These are phyloP conservation scores for Cichladusa arquata DNA, from an alignment of 2,113 vertebrate genomes.

Conservation along the genomic window DNA sequence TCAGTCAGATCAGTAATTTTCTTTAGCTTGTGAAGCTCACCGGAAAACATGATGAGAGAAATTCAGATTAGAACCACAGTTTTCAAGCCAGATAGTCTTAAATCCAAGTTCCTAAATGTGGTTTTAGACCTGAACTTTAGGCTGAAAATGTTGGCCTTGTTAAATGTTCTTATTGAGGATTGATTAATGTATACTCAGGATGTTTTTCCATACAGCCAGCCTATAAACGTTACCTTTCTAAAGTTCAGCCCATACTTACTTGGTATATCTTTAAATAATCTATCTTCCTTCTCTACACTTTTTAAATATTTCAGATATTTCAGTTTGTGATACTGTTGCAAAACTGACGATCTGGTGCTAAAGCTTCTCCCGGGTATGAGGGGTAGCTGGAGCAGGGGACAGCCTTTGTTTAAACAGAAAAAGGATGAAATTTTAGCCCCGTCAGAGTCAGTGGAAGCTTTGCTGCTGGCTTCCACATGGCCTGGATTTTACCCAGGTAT, in stretches of 20 bases:
- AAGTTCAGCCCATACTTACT: conserved; percentile 37
- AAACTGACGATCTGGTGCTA: neutral
- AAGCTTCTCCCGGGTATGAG: neutral
- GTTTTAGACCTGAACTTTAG: neutral
- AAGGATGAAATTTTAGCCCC: neutral
- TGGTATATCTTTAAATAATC: conserved; percentile 12
- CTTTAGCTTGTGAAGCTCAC: neutral
- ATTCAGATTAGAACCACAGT: neutral
- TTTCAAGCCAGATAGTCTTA: neutral
- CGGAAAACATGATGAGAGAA: neutral
- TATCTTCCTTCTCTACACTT: neutral
- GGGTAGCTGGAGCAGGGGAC: neutral
- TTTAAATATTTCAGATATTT: conserved; percentile 12
- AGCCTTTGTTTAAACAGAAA: neutral
- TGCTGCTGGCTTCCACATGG: neutral
- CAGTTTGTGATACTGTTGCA: neutral
- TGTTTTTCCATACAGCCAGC: conserved; percentile 33
- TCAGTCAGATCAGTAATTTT: neutral
- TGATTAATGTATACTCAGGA: conserved; percentile 52
- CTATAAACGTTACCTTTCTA: conserved; percentile 20
- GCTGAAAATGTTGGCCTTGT: neutral
- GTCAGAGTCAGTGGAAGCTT: neutral
- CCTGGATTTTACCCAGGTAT: conserved; percentile 2
- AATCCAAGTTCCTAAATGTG: neutral
- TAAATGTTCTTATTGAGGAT: conserved; percentile 2